These are phyloP conservation scores for Sebastes melanostomus DNA, from an alignment of 2,797 vertebrate genomes.

Conservation along the genomic window DNA sequence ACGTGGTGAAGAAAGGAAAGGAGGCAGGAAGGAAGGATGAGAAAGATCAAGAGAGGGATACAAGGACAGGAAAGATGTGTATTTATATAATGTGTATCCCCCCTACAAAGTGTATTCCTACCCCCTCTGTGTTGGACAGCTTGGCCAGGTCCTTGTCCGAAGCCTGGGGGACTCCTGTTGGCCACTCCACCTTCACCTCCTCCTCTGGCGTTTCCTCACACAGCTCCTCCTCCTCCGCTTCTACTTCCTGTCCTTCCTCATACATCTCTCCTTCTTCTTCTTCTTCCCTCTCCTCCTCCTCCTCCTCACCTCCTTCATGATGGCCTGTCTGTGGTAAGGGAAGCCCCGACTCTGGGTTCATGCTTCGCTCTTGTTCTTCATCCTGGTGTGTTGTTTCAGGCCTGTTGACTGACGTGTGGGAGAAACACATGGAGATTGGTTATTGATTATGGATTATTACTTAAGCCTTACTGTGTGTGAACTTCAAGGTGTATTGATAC, in stretches of 20 bases:
- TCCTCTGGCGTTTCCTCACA: constrained; percentile 74
- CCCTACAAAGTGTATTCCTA: constrained; percentile 51
- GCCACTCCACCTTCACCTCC: constrained; percentile 78
- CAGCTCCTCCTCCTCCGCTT: constrained; percentile 60
- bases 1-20: neutral
- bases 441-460: neutral
- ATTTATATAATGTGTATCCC: neutral
- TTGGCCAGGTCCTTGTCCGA: constrained; percentile 92
- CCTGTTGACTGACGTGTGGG: constrained; percentile 15
- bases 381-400: neutral
- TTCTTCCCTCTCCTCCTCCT: constrained; percentile 41
- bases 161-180: constrained; percentile 84
- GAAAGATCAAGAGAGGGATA: neutral
- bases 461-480: neutral
- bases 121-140: constrained; percentile 91
- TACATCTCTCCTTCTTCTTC: constrained; percentile 45
- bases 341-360: neutral
- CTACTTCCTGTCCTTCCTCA: constrained; percentile 67
- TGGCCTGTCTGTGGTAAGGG: neutral
- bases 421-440: neutral
- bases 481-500: neutral
- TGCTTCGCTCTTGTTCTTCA: constrained; percentile 9
- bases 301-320: constrained; percentile 26
- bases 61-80: neutral
- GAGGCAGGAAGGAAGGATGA: constrained; percentile 3